Conservation (phyloP, 2,888 invertebrate genomes). For the Prosopocoilus inquinatus region DNA sequence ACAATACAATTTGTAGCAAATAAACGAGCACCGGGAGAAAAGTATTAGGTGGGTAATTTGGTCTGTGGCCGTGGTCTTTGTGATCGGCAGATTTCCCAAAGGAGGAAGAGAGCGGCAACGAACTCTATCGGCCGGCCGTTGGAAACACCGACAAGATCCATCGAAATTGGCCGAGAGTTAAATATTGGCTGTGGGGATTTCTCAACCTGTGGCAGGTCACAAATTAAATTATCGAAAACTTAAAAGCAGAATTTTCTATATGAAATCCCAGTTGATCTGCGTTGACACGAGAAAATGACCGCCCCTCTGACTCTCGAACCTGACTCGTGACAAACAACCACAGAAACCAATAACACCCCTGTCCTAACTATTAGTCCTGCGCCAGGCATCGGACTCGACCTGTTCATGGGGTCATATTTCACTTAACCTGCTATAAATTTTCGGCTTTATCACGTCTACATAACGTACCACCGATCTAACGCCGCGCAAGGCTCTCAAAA, state of each 20-base stretch:
- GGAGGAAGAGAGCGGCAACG: conserved; percentile 19
- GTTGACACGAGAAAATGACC: conserved; percentile 30
- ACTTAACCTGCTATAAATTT: conserved; percentile 46
- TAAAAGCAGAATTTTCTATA: conserved; percentile 22
- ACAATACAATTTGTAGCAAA: conserved; percentile 46
- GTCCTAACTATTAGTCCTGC: conserved; percentile 38
- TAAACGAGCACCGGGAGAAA: conserved; percentile 42
- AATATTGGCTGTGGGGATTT: conserved; percentile 33
- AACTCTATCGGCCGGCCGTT: conserved; percentile 13
- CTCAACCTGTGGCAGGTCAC: conserved; percentile 29
- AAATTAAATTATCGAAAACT: conserved; percentile 38
- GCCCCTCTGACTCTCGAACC: conserved; percentile 4
- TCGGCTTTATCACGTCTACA: conserved; percentile 30
- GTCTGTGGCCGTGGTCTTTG: conserved; percentile 35
- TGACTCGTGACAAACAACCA: conserved; percentile 17
- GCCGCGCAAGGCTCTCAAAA: too few relatives aligned
- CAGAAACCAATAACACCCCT: conserved; percentile 10
- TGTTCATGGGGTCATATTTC: conserved; percentile 40
- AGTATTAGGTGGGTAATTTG: conserved; percentile 45
- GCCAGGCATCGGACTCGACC: conserved; percentile 39
- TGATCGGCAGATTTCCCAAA: conserved; percentile 44
- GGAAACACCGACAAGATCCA: conserved; percentile 27
- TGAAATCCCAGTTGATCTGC: conserved; percentile 31
- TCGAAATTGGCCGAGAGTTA: conserved; percentile 32
- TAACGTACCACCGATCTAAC: background rate